Conservation (phyloP, 2,888 invertebrate species). For the Conus canariensis region DNA sequence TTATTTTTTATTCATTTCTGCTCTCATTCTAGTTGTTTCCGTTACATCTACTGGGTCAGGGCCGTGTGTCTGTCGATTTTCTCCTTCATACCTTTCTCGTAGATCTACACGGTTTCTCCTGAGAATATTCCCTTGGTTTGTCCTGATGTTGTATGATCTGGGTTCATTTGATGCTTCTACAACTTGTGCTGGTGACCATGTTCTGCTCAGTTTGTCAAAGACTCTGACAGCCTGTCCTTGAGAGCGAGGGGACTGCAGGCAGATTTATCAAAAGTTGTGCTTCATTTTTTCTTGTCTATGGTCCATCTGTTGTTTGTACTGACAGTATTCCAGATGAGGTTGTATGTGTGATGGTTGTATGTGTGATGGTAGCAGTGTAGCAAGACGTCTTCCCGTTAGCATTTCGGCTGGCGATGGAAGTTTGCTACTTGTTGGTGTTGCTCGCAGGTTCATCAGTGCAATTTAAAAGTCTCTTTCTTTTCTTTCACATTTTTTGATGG, state of each 20-base stretch:
- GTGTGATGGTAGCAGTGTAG: not conserved
- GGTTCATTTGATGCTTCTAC: not conserved
- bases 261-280: not conserved
- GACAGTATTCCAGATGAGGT: not conserved
- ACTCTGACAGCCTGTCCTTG: not conserved
- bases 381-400: not conserved
- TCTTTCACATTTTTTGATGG: slow-evolving; percentile 4
- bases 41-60: not conserved
- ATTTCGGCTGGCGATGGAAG: not conserved
- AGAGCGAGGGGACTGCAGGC: not conserved
- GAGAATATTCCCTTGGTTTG: not conserved
- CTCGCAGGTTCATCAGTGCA: not conserved
- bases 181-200: not conserved
- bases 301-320: not conserved
- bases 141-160: slow-evolving; percentile 7
- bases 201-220: not conserved
- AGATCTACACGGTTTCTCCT: not conserved
- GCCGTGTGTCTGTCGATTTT: not conserved
- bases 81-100: not conserved
- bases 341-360: not conserved
- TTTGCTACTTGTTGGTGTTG: not conserved
- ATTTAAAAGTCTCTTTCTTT: not conserved
- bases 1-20: no score
- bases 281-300: no score
- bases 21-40: no score